Evolutionary conservation across 2,797 vertebrate species (phyloP).

Genomic region (Hyperoplus immaculatus): DNA sequence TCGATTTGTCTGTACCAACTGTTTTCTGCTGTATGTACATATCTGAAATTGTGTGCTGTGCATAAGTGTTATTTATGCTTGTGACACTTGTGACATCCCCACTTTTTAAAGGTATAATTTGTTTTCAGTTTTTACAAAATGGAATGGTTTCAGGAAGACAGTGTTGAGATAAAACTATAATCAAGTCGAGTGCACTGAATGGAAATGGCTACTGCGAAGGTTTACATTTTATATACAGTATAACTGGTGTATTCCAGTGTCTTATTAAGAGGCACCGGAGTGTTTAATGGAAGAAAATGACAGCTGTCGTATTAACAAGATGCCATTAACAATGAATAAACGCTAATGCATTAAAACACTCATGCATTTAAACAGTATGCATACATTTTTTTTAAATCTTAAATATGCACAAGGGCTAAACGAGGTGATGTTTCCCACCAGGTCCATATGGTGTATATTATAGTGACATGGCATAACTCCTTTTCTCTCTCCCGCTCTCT

Average conservation of each 20-base stretch:
- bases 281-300: not conserved
- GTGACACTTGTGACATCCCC: too few species aligned
- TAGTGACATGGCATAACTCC: slow-evolving; percentile 41
- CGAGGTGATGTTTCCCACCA: slow-evolving; percentile 61
- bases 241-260: not conserved
- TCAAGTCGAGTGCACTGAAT: slow-evolving; percentile 20
- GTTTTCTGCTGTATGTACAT: not conserved
- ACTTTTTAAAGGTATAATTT: too few species aligned
- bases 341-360: not conserved
- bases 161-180: slow-evolving; percentile 17
- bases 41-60: not conserved
- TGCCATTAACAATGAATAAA: not conserved
- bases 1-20: not conserved
- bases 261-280: not conserved
- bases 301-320: slow-evolving; percentile 11
- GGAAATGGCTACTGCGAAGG: slow-evolving; percentile 26
- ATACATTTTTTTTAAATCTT: too few species aligned
- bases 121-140: not conserved
- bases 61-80: too few species aligned
- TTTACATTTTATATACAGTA: not conserved
- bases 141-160: slow-evolving; percentile 4
- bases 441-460: slow-evolving; percentile 60
- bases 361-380: too few species aligned
- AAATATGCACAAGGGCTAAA: slow-evolving; percentile 57
- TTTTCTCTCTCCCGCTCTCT: slow-evolving; percentile 39